A percentile compares a stretch with the other conserved stretches of the same genome.
phyloP scores from a whole-genome alignment of 2,888 invertebrate genomes.

The Diarsia dahlii region DNA sequence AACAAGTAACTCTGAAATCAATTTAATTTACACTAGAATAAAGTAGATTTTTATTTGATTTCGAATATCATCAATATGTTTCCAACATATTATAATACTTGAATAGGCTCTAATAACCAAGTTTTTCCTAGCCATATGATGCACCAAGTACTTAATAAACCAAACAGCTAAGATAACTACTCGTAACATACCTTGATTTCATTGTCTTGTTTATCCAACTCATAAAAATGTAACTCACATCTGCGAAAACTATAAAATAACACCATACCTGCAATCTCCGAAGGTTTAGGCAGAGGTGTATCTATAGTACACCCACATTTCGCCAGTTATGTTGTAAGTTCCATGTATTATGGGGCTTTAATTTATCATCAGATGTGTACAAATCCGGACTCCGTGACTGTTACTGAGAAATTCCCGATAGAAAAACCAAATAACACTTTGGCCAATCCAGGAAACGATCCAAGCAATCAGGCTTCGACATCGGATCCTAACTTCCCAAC shows the following conservation, averaged over 20 bases:
- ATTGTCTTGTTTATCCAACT: slow-evolving; percentile 3
- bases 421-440: no score
- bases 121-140: slow-evolving; percentile 2
- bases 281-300: no score
- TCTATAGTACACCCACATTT: no score
- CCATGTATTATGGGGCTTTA: no score
- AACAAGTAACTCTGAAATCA: not conserved
- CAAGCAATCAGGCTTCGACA: not conserved
- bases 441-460: no score
- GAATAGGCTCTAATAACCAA: not conserved
- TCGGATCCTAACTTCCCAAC: not conserved
- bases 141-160: not conserved
- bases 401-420: no score
- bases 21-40: not conserved
- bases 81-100: not conserved
- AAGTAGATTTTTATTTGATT: not conserved
- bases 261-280: no score
- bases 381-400: no score
- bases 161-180: not conserved
- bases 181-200: not conserved
- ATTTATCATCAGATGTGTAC: no score
- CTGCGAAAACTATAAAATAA: not conserved
- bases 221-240: slow-evolving; percentile 35
- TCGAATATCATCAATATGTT: not conserved
- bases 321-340: no score